Base-by-base conservation (phyloP, 2,797 vertebrate species). In the Astyanax mexicanus region DNA sequence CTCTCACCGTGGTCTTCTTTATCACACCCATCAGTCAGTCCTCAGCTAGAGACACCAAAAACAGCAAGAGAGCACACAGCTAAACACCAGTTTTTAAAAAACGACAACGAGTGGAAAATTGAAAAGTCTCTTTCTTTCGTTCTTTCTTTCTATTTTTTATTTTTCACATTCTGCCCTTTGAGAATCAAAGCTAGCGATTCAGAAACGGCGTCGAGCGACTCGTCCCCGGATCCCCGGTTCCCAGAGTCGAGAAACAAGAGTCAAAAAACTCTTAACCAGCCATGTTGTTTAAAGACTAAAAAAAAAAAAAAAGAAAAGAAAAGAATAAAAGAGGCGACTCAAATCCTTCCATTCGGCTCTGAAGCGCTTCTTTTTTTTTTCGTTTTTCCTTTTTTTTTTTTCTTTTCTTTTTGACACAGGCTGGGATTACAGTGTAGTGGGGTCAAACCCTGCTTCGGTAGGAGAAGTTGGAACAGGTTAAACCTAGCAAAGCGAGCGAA, bases 31-130 rank as follows among this genome's bases (percentile, higher is more conserved):
- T 84, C 89, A 88, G 40, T 32, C 29, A 88, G 89, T 91, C 86
- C 89, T 92, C 88, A 90, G 82, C 89, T 91, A 93, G 85, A 91
- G 86, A 92, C 83, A 81, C 91, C 91, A 90, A 84, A n/a, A 90
- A 90, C 92, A 92, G 91, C 89, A 91, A 91, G 91, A 91, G 80
- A 92, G 77, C 92, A 92, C 91, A 90, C 85, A 87, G 88, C 91
- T 92, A 91, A 93, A 89, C 89, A 89, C 74, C 81, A 74, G 74
- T 42, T 77, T n/a, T 70, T 21, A 65, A 73, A 76, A 69, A 81
- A 80, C 81, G 67, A 65, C 77, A 71, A 51, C 81, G 60, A 15
- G 75, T 65, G 65, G 72, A 70, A 25, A 25, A 69, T 62, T 23
- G n/a, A 49, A 17, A 49, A 49, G 8, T 55, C 29, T 5, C 32